Base-by-base conservation (phyloP, 2,113 vertebrate genomes). In the Gulo gulo region DNA sequence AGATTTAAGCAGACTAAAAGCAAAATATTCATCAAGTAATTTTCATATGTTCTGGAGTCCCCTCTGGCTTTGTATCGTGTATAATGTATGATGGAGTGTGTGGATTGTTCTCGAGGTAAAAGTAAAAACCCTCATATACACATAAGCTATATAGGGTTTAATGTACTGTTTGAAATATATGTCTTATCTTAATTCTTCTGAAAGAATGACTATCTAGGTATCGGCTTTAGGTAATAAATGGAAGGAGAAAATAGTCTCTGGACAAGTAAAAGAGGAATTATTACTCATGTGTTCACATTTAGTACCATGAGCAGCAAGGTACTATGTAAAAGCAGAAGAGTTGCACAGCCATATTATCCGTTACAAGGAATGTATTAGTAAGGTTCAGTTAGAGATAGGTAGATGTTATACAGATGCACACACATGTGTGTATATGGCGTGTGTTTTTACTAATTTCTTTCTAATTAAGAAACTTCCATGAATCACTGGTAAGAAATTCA, bases 1-100 rank as follows among this genome's bases (percentile, higher is more conserved):
- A n/a, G 86, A 6, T 76, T 57, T 31, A 96, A 97, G 47, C 59
- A 91, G 89, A 88, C 11, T 84, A 71, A 91, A 89, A 83, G 10
- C 29, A 76, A 91, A 78, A 65, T 39, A 92, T 74, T 97, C 8
- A n/a, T 16, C 3, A 4, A 65, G 59, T 59, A 91, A 39, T 79
- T 94, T 92, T 79, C 13, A 45, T 50, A 55, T 10, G 79, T 31
- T 57, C 26, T 69, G 34, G 31, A 93, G 36, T 45, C 0, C 16
- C 9, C 15, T 34, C 6, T 13, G 76, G 18, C 69, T 90, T 61
- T 50, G 21, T 55, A 26, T 65, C 55, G 78, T 39, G 23, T 21
- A 26, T 50, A 29, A 47, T n/a, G 21, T 45, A 31, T 39, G 45
- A 73, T 65, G 31, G 10, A 36, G 1, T 50, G 21, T 74, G 52